Percentiles rank a stretch among this genome's conserved stretches.
Conservation (phyloP, 2,113 vertebrate genomes). For the Argyrosomus japonicus region DNA sequence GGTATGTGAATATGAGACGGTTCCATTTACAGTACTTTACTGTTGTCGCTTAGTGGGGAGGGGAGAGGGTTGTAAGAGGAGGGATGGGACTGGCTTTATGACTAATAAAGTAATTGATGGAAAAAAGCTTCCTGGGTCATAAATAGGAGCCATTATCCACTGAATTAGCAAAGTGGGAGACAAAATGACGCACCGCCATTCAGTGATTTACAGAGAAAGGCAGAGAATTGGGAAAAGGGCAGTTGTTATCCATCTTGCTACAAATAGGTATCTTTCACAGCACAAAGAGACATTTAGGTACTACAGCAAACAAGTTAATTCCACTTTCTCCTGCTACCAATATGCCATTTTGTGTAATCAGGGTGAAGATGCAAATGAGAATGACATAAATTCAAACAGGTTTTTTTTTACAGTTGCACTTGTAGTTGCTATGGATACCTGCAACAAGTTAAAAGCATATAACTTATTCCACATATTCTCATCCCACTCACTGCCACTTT, state of each 20-base stretch:
- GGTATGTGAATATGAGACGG: constrained; percentile 62
- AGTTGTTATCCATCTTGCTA: constrained; percentile 78
- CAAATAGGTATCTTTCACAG: constrained; percentile 78
- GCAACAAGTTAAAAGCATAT: not conserved
- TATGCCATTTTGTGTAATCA: not conserved
- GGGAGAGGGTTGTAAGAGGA: constrained; percentile 11
- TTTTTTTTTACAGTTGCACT: not conserved
- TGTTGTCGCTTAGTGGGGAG: constrained; percentile 52
- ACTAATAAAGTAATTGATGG: constrained; percentile 82
- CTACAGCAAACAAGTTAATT: constrained; percentile 25
- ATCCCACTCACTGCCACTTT: constrained; percentile 21
- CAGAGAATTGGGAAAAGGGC: constrained; percentile 61
- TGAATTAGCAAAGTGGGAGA: constrained; percentile 80
- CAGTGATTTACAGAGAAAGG: constrained; percentile 70
- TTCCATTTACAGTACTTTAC: constrained; percentile 76
- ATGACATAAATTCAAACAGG: not conserved
- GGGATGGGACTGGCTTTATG: constrained; percentile 66
- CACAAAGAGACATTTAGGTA: constrained; percentile 39
- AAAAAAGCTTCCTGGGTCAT: constrained; percentile 76
- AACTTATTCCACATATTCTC: constrained; percentile 8
- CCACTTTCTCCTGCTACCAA: not conserved
- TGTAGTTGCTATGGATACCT: not conserved
- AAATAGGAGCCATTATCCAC: constrained; percentile 81
- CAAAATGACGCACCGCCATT: constrained; percentile 75
- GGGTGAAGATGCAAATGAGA: constrained; percentile 21